Evolutionary conservation across 2,113 vertebrate genomes (phyloP).

Genomic region (Actenoides hombroni): DNA sequence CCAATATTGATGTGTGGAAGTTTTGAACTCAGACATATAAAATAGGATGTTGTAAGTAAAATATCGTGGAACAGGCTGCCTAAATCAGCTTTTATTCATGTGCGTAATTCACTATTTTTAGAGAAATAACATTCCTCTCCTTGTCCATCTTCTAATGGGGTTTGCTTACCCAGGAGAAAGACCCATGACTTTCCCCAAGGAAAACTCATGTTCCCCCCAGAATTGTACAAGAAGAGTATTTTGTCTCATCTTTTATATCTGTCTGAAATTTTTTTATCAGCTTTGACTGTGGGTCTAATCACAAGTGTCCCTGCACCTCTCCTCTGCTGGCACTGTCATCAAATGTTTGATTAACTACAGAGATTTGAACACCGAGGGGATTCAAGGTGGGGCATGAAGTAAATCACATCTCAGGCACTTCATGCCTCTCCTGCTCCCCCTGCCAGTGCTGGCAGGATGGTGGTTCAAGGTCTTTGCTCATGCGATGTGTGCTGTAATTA

Average conservation of each 20-base stretch:
- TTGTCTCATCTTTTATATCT: neutral
- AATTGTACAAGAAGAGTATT: neutral
- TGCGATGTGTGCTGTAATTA: neutral
- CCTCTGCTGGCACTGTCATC: neutral
- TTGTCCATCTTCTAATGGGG: neutral
- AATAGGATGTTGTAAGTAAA: neutral
- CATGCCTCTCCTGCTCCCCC: neutral
- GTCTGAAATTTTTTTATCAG: neutral
- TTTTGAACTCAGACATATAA: neutral
- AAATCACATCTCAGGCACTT: neutral
- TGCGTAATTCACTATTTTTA: neutral
- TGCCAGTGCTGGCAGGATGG: neutral
- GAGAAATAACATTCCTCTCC: neutral
- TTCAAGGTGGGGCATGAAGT: neutral
- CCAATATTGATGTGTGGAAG: neutral
- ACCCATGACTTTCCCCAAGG: neutral
- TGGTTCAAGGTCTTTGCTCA: neutral
- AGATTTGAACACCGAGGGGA: constrained; percentile 3
- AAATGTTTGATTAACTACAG: constrained; percentile 48
- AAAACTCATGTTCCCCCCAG: neutral
- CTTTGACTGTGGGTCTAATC: neutral
- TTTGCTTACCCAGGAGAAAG: neutral
- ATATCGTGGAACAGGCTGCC: neutral
- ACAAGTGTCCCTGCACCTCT: neutral
- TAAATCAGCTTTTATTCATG: neutral